phyloP scores from a whole-genome alignment of 2,797 vertebrate genomes.

The Rachycentron canadum region DNA sequence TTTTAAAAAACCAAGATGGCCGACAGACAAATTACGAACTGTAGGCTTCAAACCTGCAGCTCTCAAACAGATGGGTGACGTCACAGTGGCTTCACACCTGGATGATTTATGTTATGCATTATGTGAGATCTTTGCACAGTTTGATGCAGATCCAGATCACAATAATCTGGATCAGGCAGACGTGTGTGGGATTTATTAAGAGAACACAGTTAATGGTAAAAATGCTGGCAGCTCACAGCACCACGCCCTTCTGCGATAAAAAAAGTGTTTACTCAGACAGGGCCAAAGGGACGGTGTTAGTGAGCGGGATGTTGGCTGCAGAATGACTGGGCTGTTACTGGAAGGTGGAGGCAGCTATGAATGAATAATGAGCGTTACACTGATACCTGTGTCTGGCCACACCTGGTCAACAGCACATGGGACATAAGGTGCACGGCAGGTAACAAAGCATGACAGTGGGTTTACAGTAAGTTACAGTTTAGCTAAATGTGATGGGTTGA shows the following conservation, averaged over 20 bases:
- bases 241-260: constrained; percentile 7
- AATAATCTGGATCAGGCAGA: too few species aligned
- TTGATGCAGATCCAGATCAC: too few species aligned
- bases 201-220: too few species aligned
- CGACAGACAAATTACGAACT: too few species aligned
- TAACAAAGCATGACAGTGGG: constrained; percentile 9
- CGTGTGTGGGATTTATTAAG: too few species aligned
- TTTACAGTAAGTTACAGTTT: constrained; percentile 1
- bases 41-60: too few species aligned
- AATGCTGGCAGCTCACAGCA: constrained; percentile 18
- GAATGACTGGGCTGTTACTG: constrained; percentile 20
- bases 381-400: constrained; percentile 52
- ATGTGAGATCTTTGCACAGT: too few species aligned
- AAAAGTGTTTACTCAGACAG: constrained; percentile 2
- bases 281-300: too few species aligned
- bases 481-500: background rate
- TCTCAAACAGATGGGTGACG: too few species aligned
- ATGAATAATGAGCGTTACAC: constrained; percentile 69
- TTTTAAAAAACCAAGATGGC: too few species aligned
- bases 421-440: constrained; percentile 9
- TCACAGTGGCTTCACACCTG: too few species aligned
- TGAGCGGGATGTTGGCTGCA: constrained; percentile 5
- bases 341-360: constrained; percentile 49
- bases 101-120: too few species aligned
- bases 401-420: background rate